Percentiles rank a stretch among this genome's conserved stretches.
Conservation (phyloP, 1,140 invertebrate species). For the Telenomus remus region DNA sequence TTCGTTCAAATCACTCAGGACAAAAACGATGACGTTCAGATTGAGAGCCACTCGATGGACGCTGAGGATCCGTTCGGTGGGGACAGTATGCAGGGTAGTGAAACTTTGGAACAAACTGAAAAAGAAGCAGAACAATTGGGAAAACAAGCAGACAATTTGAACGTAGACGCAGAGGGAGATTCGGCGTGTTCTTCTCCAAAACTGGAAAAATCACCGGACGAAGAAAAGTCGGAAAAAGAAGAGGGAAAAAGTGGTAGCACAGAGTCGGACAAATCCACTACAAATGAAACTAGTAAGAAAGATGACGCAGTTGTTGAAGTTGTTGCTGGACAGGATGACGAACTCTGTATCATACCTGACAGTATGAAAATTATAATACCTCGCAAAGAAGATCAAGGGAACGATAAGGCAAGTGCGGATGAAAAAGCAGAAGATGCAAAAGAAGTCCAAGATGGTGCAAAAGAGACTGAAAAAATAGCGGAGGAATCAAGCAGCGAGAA, state of each 20-base stretch:
- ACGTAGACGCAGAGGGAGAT: constrained; percentile 61
- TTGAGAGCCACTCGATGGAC: constrained; percentile 68
- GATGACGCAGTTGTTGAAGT: constrained; percentile 35
- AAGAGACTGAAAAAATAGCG: neutral
- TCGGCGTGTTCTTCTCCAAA: neutral
- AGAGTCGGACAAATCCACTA: constrained; percentile 8
- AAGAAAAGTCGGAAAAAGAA: constrained; percentile 9
- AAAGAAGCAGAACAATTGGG: constrained; percentile 64
- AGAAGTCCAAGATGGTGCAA: neutral
- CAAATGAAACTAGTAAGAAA: constrained; percentile 19
- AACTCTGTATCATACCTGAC: constrained; percentile 72
- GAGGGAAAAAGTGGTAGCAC: constrained; percentile 1
- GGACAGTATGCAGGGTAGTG: constrained; percentile 62
- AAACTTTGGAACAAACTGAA: constrained; percentile 63
- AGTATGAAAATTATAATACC: constrained; percentile 68
- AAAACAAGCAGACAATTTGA: constrained; percentile 63
- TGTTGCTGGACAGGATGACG: constrained; percentile 71
- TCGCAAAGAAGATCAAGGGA: constrained; percentile 6
- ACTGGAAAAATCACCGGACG: neutral
- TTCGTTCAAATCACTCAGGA: constrained; percentile 72
- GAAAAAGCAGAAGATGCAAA: constrained; percentile 11
- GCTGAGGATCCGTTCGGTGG: constrained; percentile 73
- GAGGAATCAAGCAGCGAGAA: constrained; percentile 5
- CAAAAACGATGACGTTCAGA: constrained; percentile 69
- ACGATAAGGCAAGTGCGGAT: constrained; percentile 6